These are phyloP conservation scores for Rhopalosiphum maidis DNA, from an alignment of 1,140 invertebrate species.

Conservation along the genomic window DNA sequence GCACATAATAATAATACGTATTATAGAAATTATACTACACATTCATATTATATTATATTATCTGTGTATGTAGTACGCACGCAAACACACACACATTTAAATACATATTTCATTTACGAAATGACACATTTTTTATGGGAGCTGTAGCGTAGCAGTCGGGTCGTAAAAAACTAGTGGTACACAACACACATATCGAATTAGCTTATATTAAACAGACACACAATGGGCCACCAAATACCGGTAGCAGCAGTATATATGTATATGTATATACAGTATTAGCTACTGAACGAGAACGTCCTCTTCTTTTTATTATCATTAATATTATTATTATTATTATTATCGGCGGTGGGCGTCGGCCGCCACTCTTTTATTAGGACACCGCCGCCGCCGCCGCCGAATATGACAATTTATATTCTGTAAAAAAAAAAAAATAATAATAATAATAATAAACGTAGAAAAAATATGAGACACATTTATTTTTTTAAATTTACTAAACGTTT, in stretches of 20 bases:
- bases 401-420: conserved; percentile 36
- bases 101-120: conserved; percentile 41
- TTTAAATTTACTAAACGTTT: conserved; percentile 36
- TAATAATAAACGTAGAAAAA: background rate
- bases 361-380: background rate
- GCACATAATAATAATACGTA: background rate
- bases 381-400: background rate
- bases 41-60: background rate
- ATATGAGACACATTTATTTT: conserved; percentile 18
- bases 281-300: conserved; percentile 38
- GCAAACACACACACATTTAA: background rate
- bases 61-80: background rate
- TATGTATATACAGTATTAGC: conserved; percentile 6
- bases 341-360: conserved; percentile 29
- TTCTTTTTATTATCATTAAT: conserved; percentile 32
- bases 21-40: background rate
- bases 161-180: conserved; percentile 37
- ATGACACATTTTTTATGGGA: conserved; percentile 45
- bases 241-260: conserved; percentile 18
- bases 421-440: conserved; percentile 4
- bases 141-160: background rate
- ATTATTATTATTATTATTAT: conserved; percentile 18
- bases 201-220: conserved; percentile 36
- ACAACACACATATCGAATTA: conserved; percentile 24
- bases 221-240: conserved; percentile 39